phyloP scores from a whole-genome alignment of 2,113 vertebrate species.

The Pterocles orientalis region DNA sequence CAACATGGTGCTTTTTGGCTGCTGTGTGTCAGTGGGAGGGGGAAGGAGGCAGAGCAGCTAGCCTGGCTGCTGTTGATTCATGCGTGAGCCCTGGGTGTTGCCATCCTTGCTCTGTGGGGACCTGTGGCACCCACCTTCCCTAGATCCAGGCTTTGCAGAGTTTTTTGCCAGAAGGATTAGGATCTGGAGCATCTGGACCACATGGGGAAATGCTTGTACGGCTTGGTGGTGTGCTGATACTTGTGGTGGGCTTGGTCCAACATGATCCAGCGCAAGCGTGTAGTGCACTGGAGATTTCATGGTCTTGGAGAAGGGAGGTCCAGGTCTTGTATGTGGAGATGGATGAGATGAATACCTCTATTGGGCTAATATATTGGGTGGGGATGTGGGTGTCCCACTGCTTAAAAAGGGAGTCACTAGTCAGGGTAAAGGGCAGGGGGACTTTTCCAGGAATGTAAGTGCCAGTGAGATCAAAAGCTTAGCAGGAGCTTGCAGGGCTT shows the following conservation, averaged over 20 bases:
- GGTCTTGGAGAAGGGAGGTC: not conserved
- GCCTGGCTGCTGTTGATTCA: not conserved
- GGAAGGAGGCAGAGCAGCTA: not conserved
- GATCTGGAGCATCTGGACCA: not conserved
- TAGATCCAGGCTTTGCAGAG: not conserved
- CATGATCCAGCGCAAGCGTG: rapidly evolving
- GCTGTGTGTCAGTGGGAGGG: not conserved
- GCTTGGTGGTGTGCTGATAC: not conserved
- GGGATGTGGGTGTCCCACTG: not conserved
- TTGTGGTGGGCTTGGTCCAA: not conserved
- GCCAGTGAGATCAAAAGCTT: not conserved
- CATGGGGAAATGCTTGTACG: not conserved
- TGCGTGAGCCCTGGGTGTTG: not conserved
- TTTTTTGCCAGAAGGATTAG: not conserved
- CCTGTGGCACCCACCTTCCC: not conserved
- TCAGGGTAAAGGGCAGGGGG: not conserved
- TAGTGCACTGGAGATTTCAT: not conserved
- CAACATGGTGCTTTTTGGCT: constrained; percentile 61
- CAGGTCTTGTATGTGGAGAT: too few species aligned
- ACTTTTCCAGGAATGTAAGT: not conserved
- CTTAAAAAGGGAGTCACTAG: not conserved
- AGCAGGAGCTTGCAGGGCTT: not conserved
- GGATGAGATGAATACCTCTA: not conserved
- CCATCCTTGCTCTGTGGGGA: rapidly evolving
- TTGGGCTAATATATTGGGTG: not conserved